Conservation (phyloP, 92 coral and sea anemone genomes). For the Palythoa grandiflora region DNA sequence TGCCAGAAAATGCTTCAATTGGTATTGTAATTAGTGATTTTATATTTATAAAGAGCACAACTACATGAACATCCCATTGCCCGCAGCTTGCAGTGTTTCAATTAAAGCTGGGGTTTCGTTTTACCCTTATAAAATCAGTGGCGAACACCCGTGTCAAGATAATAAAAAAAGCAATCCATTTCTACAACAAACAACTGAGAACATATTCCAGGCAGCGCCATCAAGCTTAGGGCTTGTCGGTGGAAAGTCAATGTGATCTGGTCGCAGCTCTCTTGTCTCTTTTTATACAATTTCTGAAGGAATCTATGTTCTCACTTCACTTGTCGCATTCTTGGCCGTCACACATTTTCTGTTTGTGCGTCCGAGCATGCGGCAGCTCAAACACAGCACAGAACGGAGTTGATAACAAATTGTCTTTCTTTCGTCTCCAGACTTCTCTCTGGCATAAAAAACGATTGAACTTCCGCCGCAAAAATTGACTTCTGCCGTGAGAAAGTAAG, state of each 20-base stretch:
- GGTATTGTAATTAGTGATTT: conserved; percentile 16
- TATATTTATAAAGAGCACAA: conserved; percentile 21
- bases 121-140: conserved; percentile 19
- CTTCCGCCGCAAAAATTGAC: too few relatives aligned
- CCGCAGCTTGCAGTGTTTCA: conserved; percentile 33
- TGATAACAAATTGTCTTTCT: too few relatives aligned
- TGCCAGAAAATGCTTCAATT: conserved; percentile 31
- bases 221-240: conserved; percentile 31
- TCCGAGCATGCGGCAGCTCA: too few relatives aligned
- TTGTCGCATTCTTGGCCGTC: not conserved
- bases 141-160: conserved; percentile 30
- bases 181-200: conserved; percentile 38
- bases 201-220: conserved; percentile 19
- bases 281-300: conserved; percentile 25
- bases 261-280: conserved; percentile 36
- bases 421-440: too few relatives aligned
- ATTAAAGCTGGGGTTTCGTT: conserved; percentile 28
- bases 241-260: conserved; percentile 38
- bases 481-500: too few relatives aligned
- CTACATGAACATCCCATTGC: conserved; percentile 28
- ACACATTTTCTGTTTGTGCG: too few relatives aligned
- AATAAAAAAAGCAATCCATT: conserved; percentile 23
- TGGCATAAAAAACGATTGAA: too few relatives aligned
- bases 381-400: too few relatives aligned
- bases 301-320: conserved; percentile 37